Conservation (phyloP, 2,888 invertebrate species). For the Coelogynopora nodosa region DNA sequence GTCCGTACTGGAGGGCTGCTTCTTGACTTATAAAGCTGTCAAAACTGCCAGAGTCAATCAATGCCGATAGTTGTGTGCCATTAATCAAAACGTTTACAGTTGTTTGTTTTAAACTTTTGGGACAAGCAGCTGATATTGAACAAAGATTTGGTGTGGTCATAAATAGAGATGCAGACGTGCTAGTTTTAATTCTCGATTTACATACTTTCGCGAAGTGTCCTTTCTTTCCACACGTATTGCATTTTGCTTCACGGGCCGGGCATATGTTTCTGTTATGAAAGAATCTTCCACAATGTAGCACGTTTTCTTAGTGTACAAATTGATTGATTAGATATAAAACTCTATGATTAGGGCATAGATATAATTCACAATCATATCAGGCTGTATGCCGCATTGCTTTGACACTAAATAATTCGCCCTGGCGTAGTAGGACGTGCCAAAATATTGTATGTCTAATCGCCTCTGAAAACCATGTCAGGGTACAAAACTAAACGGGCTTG, state of each 20-base stretch:
- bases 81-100: background rate
- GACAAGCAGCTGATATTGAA: background rate
- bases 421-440: too few species aligned
- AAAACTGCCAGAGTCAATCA: constrained; percentile 20
- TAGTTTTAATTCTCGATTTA: background rate
- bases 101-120: background rate
- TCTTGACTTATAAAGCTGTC: background rate
- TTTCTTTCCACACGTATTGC: constrained; percentile 14
- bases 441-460: too few species aligned
- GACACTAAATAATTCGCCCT: too few species aligned
- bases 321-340: too few species aligned
- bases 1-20: background rate
- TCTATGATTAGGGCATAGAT: too few species aligned
- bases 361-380: background rate
- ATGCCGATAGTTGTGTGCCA: background rate
- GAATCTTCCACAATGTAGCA: constrained; percentile 1
- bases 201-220: constrained; percentile 25
- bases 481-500: too few species aligned
- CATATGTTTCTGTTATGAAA: background rate
- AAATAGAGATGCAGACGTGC: background rate
- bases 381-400: too few species aligned
- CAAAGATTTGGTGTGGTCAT: background rate
- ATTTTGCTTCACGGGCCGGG: constrained; percentile 8
- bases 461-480: too few species aligned
- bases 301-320: background rate